A percentile compares a stretch with the other conserved stretches of the same genome.
These are phyloP conservation scores for Nycticebus coucang DNA, from an alignment of 2,113 vertebrate genomes.

Conservation along the genomic window DNA sequence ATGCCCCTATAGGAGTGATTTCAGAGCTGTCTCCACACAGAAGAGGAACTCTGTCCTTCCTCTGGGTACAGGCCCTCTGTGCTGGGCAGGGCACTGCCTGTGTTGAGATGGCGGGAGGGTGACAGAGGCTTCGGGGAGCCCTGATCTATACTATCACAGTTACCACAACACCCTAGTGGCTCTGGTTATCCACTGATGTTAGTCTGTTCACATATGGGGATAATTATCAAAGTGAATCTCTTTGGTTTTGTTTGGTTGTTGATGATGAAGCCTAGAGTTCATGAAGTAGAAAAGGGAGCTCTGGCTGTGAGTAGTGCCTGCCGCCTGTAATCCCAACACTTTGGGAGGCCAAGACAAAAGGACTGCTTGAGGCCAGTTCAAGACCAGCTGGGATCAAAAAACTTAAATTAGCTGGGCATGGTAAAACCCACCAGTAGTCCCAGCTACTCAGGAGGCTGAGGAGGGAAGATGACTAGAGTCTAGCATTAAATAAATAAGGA, in stretches of 20 bases:
- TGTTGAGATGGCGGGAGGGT: accelerated
- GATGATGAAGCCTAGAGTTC: neutral
- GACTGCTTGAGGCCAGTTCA: no score
- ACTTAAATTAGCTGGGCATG: no score
- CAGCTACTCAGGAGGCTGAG: no score
- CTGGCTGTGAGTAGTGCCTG: neutral
- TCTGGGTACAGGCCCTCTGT: neutral
- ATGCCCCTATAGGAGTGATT: neutral
- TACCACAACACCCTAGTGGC: accelerated
- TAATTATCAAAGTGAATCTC: neutral
- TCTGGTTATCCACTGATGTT: neutral
- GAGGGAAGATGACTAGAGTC: no score
- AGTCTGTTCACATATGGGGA: accelerated
- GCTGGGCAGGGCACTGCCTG: accelerated
- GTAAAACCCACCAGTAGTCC: no score
- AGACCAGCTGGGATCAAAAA: no score
- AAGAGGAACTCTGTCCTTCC: no score
- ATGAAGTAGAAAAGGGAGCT: neutral
- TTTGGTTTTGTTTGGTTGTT: neutral
- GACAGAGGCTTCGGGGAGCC: neutral
- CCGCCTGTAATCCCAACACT: no score
- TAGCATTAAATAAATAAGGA: no score
- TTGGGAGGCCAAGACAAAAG: no score
- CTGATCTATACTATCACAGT: accelerated
- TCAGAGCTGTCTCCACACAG: neutral